Conservation (phyloP, 1,140 invertebrate genomes). For the Zaprionus tsacasi region DNA sequence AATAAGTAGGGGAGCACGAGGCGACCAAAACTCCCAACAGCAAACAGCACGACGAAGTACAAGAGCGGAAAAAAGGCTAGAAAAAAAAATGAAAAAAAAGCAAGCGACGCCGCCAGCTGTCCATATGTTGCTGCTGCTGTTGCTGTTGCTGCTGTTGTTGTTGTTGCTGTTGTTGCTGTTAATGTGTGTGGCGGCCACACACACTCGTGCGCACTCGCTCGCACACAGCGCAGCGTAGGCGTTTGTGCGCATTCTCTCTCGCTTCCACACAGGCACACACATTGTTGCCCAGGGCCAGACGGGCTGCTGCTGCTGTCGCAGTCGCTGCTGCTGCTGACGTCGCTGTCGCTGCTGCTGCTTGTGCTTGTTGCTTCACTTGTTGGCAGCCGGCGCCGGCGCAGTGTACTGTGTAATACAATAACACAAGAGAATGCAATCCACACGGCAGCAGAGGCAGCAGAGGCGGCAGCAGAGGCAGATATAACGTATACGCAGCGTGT, state of each 20-base stretch:
- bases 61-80: slow-evolving; percentile 12
- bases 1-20: slow-evolving; percentile 65
- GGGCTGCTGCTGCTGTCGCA: slow-evolving; percentile 16
- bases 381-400: slow-evolving; percentile 67
- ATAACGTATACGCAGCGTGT: slow-evolving; percentile 38
- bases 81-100: slow-evolving; percentile 19
- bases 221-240: background rate
- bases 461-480: background rate
- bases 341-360: slow-evolving; percentile 18
- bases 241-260: slow-evolving; percentile 14
- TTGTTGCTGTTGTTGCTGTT: slow-evolving; percentile 23
- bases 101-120: slow-evolving; percentile 58
- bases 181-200: slow-evolving; percentile 46
- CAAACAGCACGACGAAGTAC: slow-evolving; percentile 25
- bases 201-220: slow-evolving; percentile 33
- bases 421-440: slow-evolving; percentile 65
- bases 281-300: slow-evolving; percentile 41
- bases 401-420: slow-evolving; percentile 47
- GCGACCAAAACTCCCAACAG: slow-evolving; percentile 57
- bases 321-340: background rate
- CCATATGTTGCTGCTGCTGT: slow-evolving; percentile 51
- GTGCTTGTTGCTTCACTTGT: slow-evolving; percentile 80
- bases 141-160: slow-evolving; percentile 6
- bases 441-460: slow-evolving; percentile 1
- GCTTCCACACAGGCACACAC: slow-evolving; percentile 15